Evolutionary conservation across 2,888 invertebrate species (phyloP), one percentile per base, ranked within the genome.

Genomic region (Orthonychiurus folsomi): DNA sequence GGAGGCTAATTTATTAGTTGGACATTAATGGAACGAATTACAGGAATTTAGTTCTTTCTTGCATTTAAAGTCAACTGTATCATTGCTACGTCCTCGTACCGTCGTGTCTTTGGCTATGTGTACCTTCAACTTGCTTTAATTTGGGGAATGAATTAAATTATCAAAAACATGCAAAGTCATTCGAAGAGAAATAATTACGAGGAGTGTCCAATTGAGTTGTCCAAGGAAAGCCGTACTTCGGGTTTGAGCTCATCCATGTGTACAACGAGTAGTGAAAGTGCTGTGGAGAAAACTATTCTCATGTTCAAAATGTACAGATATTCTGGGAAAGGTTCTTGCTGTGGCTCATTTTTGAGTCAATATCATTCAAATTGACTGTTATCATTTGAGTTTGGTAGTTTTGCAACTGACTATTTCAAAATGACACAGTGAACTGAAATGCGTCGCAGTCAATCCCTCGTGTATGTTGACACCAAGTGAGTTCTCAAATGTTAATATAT

Each of bases 401-500:
- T n/a, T n/a, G n/a, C n/a, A n/a, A n/a, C n/a, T n/a, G n/a, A n/a
- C n/a, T n/a, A n/a, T n/a, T n/a, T n/a, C n/a, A n/a, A n/a, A n/a
- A n/a, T n/a, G n/a, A n/a, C n/a, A n/a, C n/a, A n/a, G 37, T 37
- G 37, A 37, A 9, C 37, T 9, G 47, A 37, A 20, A 59, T 59
- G 59, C 55, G 63, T 9, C 69, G 71, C 50, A 70, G 64, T 63
- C 59, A 65, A 60, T 71, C 67, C 54, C 65, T 70, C 27, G 71
- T 71, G 52, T 71, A 71, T 62, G 71, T 71, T 53, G 71, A 71
- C 53, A 69, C 69, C 52, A 71, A 67, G 71, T 71, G 65, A 65
- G 66, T 66, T n/a, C n/a, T n/a, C n/a, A n/a, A n/a, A n/a, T n/a
- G n/a, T n/a, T n/a, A n/a, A n/a, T n/a, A n/a, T n/a, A n/a, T n/a